Percentiles rank a stretch among this genome's conserved stretches.
These are phyloP conservation scores for Xanthia icteritia DNA, from an alignment of 2,888 invertebrate genomes.

Conservation along the genomic window DNA sequence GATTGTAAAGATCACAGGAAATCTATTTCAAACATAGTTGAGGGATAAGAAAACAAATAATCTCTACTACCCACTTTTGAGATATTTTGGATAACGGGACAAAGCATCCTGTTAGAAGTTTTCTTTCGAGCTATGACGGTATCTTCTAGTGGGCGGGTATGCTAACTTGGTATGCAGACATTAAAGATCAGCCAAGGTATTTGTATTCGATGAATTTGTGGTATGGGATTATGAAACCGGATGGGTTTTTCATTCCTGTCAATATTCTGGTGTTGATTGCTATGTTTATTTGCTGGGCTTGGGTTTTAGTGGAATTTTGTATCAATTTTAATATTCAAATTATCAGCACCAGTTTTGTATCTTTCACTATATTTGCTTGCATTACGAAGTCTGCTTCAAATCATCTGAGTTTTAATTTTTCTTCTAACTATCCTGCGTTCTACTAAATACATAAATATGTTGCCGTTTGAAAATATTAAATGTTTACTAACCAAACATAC, in stretches of 20 bases:
- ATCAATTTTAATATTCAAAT: background rate
- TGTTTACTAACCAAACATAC: constrained; percentile 4
- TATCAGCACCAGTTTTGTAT: background rate
- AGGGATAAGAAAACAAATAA: constrained; percentile 63
- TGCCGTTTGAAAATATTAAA: background rate
- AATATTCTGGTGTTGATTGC: background rate
- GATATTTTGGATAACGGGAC: constrained; percentile 54
- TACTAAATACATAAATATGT: background rate
- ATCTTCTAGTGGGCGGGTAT: constrained; percentile 36
- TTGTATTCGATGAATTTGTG: background rate
- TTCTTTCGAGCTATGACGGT: constrained; percentile 37
- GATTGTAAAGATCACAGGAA: constrained; percentile 71
- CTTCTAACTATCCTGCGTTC: background rate
- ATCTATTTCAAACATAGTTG: constrained; percentile 72
- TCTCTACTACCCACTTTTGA: constrained; percentile 61
- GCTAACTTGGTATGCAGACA: constrained; percentile 18
- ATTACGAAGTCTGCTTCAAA: background rate
- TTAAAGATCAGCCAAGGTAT: constrained; percentile 38
- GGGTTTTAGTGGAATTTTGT: background rate
- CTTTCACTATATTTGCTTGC: background rate
- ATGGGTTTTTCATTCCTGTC: constrained; percentile 20
- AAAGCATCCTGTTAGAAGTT: constrained; percentile 69
- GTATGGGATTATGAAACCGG: constrained; percentile 35
- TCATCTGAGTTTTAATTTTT: background rate
- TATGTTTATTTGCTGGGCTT: background rate